Evolutionary conservation across 2,113 vertebrate genomes (phyloP), one percentile per base, ranked within the genome.

Genomic region (Thunnus maccoyii): DNA sequence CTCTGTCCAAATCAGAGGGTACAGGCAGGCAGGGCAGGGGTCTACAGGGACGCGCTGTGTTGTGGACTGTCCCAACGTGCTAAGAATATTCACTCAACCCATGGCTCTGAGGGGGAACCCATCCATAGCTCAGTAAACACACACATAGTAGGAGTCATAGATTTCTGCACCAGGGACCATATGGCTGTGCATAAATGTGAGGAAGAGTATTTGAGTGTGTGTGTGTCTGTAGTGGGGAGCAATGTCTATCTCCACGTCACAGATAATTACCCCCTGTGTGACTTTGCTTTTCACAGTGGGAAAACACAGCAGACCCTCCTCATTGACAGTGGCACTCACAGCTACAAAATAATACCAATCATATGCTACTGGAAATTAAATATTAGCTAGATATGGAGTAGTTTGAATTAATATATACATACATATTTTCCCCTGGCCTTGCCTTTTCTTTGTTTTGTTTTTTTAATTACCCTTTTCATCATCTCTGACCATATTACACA

Each of bases 231-330:
- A 80, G 81, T 81, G 66, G 76, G 81, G 85, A 94, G 93, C 94
- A 93, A 94, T 92, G 93, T 95, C 93, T 95, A 94, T 96, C 94
- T 95, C 92, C 92, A 94, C 96, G 96, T 96, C 96, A 96, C 96
- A 96, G 94, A 94, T 97, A 97, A 97, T 97, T 97, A 97, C 95
- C 95, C 94, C 94, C 93, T 91, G 93, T 92, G 88, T 95, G 92
- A 94, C 93, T 96, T 94, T 94, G 80, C 94, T 92, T 82, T 94
- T 92, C 95, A 94, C 96, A 95, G 94, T 94, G 95, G 93, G 90
- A 83, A 85, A 95, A 91, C 76, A 86, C 72, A 91, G 89, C 87
- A 92, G 94, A 95, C 93, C 94, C 94, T 95, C 93, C 94, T 90
- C 94, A 94, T 30, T 85, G 76, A 83, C 72, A 80, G 60, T 79